phyloP scores from a whole-genome alignment of 1,140 invertebrate species.

The Drosophila tani region DNA sequence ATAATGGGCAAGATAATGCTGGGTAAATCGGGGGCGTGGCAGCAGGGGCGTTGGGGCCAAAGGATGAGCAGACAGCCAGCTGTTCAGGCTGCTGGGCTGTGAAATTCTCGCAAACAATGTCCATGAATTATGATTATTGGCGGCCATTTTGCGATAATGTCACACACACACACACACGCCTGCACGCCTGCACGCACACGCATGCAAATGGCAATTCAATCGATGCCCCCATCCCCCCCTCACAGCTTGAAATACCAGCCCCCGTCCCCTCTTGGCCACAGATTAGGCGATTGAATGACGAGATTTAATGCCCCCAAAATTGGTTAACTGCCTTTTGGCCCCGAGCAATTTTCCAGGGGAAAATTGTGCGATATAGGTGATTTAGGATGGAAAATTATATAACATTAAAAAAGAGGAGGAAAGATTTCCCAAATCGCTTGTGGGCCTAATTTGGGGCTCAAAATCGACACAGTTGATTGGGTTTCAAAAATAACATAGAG shows the following conservation, averaged over 20 bases:
- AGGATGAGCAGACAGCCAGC: conserved; percentile 24
- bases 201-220: conserved; percentile 60
- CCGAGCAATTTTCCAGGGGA: conserved; percentile 1
- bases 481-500: not conserved
- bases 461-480: too few relatives aligned
- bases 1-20: conserved; percentile 18
- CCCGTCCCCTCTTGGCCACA: not conserved
- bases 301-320: conserved; percentile 51
- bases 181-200: conserved; percentile 19
- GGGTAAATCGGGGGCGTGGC: not conserved
- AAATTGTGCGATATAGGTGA: conserved; percentile 17
- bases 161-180: conserved; percentile 22
- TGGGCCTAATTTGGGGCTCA: not conserved
- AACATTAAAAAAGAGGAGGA: not conserved
- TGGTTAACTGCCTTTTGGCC: conserved; percentile 43
- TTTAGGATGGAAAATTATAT: conserved; percentile 9
- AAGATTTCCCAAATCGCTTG: not conserved
- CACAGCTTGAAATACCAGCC: not conserved
- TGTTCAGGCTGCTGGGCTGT: conserved; percentile 28
- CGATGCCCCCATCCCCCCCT: conserved; percentile 31
- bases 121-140: conserved; percentile 71
- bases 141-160: conserved; percentile 61
- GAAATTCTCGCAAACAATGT: conserved; percentile 51
- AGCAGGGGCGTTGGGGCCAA: not conserved
- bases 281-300: conserved; percentile 52